Percentiles rank a stretch among this genome's conserved stretches.
These are phyloP conservation scores for Drosophila buzzatii DNA, from an alignment of 2,888 invertebrate genomes.

Conservation along the genomic window DNA sequence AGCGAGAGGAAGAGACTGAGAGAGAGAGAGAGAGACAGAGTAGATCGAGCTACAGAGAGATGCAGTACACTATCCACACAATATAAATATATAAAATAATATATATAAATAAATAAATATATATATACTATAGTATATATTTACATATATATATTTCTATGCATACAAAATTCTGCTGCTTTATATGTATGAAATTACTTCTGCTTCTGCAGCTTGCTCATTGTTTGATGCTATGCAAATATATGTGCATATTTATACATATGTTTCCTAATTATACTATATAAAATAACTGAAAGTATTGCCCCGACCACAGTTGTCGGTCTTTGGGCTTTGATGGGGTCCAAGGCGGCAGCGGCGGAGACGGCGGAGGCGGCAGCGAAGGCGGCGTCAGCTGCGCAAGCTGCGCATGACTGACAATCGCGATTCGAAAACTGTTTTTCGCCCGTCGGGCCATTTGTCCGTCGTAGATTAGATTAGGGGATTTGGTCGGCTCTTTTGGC, in stretches of 20 bases:
- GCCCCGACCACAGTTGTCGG: slow-evolving; percentile 30
- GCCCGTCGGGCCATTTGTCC: slow-evolving; percentile 61
- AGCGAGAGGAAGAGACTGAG: too few relatives aligned
- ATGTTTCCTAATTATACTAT: slow-evolving; percentile 38
- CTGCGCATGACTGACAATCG: slow-evolving; percentile 74
- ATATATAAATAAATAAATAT: neutral
- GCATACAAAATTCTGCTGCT: neutral
- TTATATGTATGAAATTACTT: neutral
- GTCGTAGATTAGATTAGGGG: slow-evolving; percentile 60
- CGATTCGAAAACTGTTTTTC: slow-evolving; percentile 68
- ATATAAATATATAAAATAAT: neutral
- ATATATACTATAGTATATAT: neutral
- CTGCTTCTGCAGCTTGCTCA: neutral
- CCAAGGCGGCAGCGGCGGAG: slow-evolving; percentile 40
- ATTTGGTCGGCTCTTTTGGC: slow-evolving; percentile 36
- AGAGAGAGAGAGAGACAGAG: too few relatives aligned
- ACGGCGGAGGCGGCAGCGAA: slow-evolving; percentile 63
- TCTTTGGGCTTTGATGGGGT: slow-evolving; percentile 25
- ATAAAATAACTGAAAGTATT: slow-evolving; percentile 49
- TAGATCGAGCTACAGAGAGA: neutral
- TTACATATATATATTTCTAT: neutral
- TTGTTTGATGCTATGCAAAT: slow-evolving; percentile 5
- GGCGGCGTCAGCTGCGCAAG: slow-evolving; percentile 68
- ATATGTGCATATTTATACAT: slow-evolving; percentile 20
- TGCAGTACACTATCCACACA: neutral